Conservation (phyloP, 2,888 invertebrate species). For the Creontiades dilutus region DNA sequence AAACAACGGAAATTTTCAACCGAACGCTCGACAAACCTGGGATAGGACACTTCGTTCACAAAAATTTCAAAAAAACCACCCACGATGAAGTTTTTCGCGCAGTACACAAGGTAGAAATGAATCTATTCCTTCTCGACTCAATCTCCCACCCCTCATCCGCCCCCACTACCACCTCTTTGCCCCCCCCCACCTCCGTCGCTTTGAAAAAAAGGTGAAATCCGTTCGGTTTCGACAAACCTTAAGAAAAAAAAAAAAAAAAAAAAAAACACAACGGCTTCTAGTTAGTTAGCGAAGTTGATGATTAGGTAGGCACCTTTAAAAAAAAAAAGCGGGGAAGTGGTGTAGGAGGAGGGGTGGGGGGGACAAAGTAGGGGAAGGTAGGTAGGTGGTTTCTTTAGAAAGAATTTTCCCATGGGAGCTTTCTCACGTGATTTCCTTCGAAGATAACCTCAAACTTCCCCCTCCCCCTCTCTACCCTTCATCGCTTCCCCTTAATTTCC, state of each 20-base stretch:
- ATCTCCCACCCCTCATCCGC: background rate
- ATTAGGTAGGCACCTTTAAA: background rate
- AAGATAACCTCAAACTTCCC: slow-evolving; percentile 16
- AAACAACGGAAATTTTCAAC: too few relatives aligned
- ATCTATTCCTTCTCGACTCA: background rate
- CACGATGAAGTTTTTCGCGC: background rate
- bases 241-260: too few relatives aligned
- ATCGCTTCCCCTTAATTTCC: too few relatives aligned
- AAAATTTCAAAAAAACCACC: background rate
- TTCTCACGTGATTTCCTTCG: slow-evolving; percentile 55
- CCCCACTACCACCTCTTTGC: background rate
- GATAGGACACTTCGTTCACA: too few relatives aligned
- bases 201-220: background rate
- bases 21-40: too few relatives aligned
- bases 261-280: too few relatives aligned
- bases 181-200: background rate
- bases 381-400: slow-evolving; percentile 39
- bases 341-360: background rate
- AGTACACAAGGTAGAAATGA: slow-evolving; percentile 22
- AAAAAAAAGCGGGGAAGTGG: too few relatives aligned
- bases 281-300: background rate
- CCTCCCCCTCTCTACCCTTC: background rate
- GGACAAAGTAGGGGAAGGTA: too few relatives aligned
- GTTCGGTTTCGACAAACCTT: background rate
- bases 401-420: slow-evolving; percentile 53